Evolutionary conservation across 2,113 vertebrate species (phyloP).

Genomic region (Neogale vison): DNA sequence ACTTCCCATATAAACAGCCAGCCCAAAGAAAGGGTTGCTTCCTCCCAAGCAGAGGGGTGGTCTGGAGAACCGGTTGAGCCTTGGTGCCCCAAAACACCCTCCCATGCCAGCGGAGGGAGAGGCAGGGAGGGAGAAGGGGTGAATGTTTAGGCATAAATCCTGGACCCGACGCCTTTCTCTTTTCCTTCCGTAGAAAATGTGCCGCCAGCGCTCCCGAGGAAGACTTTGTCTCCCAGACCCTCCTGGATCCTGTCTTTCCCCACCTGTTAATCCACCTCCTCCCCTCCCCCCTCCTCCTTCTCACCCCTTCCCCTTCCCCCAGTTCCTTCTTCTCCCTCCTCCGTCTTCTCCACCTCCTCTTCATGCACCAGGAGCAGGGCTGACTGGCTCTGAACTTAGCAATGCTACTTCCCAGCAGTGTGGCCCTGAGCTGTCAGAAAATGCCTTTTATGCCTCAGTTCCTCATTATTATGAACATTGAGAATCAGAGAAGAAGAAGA

Average conservation of each 20-base stretch:
- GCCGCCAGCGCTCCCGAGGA: not conserved
- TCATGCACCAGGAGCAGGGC: too few relatives aligned
- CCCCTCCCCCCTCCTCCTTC: not conserved
- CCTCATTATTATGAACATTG: not conserved
- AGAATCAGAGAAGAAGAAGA: not conserved
- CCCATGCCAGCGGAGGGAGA: not conserved
- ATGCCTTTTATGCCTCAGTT: not conserved
- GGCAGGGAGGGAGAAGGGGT: not conserved
- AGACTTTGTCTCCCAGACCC: not conserved
- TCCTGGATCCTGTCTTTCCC: too few relatives aligned
- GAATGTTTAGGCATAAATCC: too few relatives aligned
- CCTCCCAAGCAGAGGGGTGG: not conserved
- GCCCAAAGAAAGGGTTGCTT: not conserved
- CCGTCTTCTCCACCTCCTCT: too few relatives aligned
- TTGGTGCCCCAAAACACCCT: not conserved
- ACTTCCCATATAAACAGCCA: not conserved
- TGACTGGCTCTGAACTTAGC: not conserved
- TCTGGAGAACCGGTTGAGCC: not conserved
- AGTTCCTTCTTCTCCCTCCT: not conserved
- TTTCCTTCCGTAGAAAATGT: not conserved
- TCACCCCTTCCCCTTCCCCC: fast-evolving
- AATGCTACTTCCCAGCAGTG: not conserved
- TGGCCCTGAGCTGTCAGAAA: not conserved
- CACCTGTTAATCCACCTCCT: not conserved
- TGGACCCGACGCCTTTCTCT: not conserved